Conservation (phyloP, 2,888 invertebrate genomes). For the Cremastobaeus sp. region DNA sequence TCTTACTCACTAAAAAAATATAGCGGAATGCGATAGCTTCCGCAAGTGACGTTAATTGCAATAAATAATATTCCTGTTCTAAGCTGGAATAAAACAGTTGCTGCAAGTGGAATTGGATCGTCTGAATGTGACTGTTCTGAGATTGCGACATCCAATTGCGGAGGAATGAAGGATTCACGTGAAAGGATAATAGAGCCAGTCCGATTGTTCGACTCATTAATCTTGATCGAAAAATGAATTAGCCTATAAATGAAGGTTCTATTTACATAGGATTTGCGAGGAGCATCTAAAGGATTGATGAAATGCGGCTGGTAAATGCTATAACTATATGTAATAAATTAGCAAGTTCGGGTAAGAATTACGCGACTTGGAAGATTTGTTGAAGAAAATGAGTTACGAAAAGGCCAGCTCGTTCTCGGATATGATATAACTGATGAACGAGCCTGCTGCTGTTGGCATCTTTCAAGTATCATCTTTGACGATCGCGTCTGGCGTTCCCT, state of each 20-base stretch:
- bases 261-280: conserved; percentile 33
- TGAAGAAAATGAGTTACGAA: conserved; percentile 52
- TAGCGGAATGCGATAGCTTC: too few species aligned
- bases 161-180: neutral
- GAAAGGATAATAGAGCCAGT: conserved; percentile 21
- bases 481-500: conserved; percentile 50
- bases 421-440: too few species aligned
- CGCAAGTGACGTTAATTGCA: too few species aligned
- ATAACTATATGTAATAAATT: too few species aligned
- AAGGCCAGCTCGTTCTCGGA: conserved; percentile 41
- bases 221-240: conserved; percentile 3
- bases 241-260: conserved; percentile 32
- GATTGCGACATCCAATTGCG: too few species aligned
- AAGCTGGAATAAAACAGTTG: too few species aligned
- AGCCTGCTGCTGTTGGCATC: conserved; percentile 55
- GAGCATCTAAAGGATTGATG: conserved; percentile 41
- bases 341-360: too few species aligned
- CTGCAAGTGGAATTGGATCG: too few species aligned
- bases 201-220: conserved; percentile 10
- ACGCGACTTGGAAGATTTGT: conserved; percentile 38
- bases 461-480: conserved; percentile 62
- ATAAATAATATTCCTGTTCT: too few species aligned
- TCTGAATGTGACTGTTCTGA: too few species aligned
- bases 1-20: too few species aligned
- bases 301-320: conserved; percentile 24